Evolutionary conservation across 1,140 invertebrate genomes (phyloP).

Genomic region (Bombus waltoni): DNA sequence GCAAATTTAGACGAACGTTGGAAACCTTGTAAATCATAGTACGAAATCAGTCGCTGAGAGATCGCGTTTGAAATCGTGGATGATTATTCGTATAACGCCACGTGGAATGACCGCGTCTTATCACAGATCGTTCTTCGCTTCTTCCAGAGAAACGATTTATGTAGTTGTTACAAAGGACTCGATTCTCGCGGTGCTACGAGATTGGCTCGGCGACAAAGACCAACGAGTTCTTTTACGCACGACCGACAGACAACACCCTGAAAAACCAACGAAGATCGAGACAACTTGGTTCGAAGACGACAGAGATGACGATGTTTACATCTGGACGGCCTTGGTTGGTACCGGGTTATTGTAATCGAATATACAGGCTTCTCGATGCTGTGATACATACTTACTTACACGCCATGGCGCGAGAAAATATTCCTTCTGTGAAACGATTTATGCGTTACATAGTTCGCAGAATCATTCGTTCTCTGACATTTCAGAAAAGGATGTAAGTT

Average conservation of each 20-base stretch:
- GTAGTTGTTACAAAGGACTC: background rate
- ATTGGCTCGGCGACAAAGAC: background rate
- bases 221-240: background rate
- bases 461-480: conserved; percentile 10
- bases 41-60: no score
- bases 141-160: background rate
- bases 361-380: background rate
- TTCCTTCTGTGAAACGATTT: conserved; percentile 45
- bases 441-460: conserved; percentile 3
- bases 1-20: no score
- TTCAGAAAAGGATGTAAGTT: background rate
- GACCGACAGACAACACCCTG: background rate
- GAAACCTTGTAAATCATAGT: no score
- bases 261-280: background rate
- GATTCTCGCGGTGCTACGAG: background rate
- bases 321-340: conserved; percentile 26
- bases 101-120: no score
- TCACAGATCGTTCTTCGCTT: background rate
- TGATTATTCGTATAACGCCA: no score
- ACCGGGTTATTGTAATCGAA: conserved; percentile 36
- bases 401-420: conserved; percentile 32
- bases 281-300: background rate
- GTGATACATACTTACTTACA: background rate
- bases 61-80: no score
- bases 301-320: conserved; percentile 27